Conservation (phyloP, 2,113 vertebrate genomes). For the Daphoenositta chrysoptera region DNA sequence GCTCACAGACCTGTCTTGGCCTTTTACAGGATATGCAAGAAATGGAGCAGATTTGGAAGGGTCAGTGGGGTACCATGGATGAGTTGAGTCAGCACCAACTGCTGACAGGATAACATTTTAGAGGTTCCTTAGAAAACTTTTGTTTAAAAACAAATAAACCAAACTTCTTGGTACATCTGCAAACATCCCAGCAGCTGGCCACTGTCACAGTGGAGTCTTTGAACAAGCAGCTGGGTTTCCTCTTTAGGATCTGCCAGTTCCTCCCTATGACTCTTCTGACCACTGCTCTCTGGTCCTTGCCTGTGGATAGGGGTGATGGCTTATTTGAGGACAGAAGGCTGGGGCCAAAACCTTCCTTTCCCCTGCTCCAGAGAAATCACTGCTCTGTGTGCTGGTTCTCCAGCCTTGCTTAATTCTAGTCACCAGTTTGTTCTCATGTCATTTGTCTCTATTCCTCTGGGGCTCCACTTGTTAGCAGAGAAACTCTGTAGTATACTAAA, state of each 20-base stretch:
- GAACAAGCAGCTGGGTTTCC: not conserved
- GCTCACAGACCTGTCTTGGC: not conserved
- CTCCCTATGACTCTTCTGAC: not conserved
- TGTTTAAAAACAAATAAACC: not conserved
- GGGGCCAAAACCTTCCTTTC: not conserved
- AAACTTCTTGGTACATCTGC: not conserved
- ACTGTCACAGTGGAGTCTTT: not conserved
- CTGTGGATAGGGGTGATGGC: not conserved
- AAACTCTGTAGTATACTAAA: not conserved
- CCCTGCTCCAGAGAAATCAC: not conserved
- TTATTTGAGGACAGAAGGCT: not conserved
- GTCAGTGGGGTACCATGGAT: not conserved
- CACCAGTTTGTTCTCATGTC: not conserved
- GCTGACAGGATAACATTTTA: not conserved
- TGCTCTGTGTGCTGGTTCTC: not conserved
- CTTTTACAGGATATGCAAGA: not conserved
- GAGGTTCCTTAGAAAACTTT: not conserved
- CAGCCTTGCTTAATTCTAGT: not conserved
- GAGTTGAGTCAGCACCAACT: not conserved
- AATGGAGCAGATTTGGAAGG: not conserved
- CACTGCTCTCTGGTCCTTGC: not conserved
- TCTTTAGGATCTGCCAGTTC: not conserved
- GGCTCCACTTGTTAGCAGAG: not conserved
- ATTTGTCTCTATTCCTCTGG: not conserved
- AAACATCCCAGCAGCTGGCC: not conserved